Base-by-base conservation (phyloP, 2,113 vertebrate species). In the Echinops telfairi region DNA sequence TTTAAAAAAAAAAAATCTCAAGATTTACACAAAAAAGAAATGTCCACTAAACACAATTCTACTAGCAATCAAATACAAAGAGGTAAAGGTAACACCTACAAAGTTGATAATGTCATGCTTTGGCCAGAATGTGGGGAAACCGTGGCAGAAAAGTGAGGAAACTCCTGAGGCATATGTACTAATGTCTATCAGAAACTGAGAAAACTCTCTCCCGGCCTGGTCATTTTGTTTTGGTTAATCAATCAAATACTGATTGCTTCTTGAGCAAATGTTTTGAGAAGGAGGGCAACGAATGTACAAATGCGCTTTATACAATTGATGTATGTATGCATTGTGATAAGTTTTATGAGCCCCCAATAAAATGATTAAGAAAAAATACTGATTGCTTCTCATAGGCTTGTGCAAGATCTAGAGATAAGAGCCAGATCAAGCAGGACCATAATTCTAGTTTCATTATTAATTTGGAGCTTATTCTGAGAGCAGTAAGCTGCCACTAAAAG, bases 71-170 rank as follows among this genome's bases (percentile, higher is more conserved):
- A 66, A 83, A 92, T n/a, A n/a, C 60, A 88, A 33, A 90, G 0
- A 68, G 57, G 75, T 60, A 85, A 87, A 90, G 43, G n/a, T n/a
- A n/a, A n/a, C n/a, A 82, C 11, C 7, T 25, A 92, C 60, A 83
- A 83, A 20, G 43, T 5, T 25, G 20, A 78, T 78, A 82, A 85
- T 36, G 17, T 8, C 60, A 6, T 47, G 38, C 77, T 27, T 4
- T 79, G 70, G 31, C 27, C 29, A 79, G 62, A 84, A 71, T 19
- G 23, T 77, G 58, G 19, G 22, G 17, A 60, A n/a, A 62, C 47
- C 88, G 0, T 20, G 10, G 20, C 92, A 71, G 62, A 53, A 87
- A 80, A 22, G 31, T 58, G n/a, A 19, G 27, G 9, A 53, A 62
- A 90, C 47, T 23, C 47, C 25, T 12, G 1, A 6, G 43, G 70